Evolutionary conservation across 2,888 invertebrate species (phyloP), one percentile per base, ranked within the genome.

Genomic region (Dione vanillae): DNA sequence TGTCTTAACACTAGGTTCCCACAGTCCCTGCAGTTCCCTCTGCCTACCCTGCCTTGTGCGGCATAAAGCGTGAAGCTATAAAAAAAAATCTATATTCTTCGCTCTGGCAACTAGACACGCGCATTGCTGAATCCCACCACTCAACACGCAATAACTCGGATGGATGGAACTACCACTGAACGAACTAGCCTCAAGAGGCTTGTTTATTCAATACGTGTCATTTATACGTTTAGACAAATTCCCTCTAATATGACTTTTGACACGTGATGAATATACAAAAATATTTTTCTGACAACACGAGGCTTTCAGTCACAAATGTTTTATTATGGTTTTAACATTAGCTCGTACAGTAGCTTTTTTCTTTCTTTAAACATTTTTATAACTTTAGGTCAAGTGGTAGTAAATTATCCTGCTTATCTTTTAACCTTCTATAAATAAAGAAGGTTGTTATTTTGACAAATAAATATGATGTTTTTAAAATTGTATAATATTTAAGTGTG

Each of bases 161-260:
- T n/a, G n/a, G n/a, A n/a, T n/a, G n/a, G 3, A 16, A 8, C n/a
- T 16, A 58, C 51, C 20, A 37, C 40, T 40, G 11, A 58, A 2
- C 40, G 1, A n/a, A 19, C 51, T 49, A 14, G 20, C 27, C 11
- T 3, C 52, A 37, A 41, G 19, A 20, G 6, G 20, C 27, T 43
- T 27, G 45, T 45, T 61, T 61, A 61, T 47, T 47, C 61, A 61
- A 61, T 61, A 7, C 61, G 45, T 45, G 65, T 65, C 52, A 27
- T 41, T 52, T 16, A 54, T 52, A 64, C 49, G 64, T 64, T 49
- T 64, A 65, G 65, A 65, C 65, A 65, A 51, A 65, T 65, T 41
- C 52, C 3, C 40, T 19, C 20, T 40, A 41, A 65, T 65, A 65
- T 65, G 16, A 47, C n/a, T 45, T 54, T 65, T 65, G 58, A 59